These are phyloP conservation scores for Stegana nigrithorax DNA, from an alignment of 2,888 invertebrate species.

Conservation along the genomic window DNA sequence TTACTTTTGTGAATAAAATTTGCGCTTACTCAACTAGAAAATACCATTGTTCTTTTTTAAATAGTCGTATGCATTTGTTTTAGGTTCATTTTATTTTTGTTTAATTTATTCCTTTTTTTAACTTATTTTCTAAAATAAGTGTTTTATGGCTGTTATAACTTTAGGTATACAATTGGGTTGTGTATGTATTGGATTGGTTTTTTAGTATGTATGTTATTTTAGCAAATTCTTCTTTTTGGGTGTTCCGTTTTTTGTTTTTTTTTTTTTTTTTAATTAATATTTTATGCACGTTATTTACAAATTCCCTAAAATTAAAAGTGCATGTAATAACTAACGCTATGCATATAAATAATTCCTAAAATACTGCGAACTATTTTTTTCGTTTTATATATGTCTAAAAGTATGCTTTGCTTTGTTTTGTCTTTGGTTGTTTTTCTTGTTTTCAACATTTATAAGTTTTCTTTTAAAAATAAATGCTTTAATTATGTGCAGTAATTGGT, in stretches of 20 bases:
- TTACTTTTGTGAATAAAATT: background rate
- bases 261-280: background rate
- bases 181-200: too few relatives aligned
- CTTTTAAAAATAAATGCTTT: constrained; percentile 8
- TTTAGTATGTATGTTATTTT: too few relatives aligned
- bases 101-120: background rate
- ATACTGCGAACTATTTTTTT: background rate
- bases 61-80: background rate
- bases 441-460: background rate
- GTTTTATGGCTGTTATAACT: background rate
- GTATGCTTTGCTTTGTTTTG: background rate
- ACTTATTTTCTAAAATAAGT: background rate
- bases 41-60: background rate
- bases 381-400: background rate
- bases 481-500: constrained; percentile 10
- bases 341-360: constrained; percentile 1
- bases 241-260: background rate
- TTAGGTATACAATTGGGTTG: background rate
- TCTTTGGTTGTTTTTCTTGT: background rate
- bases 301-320: constrained; percentile 1
- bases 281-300: constrained; percentile 1
- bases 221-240: background rate
- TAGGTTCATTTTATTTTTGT: background rate
- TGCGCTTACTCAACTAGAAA: background rate
- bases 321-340: constrained; percentile 5